Evolutionary conservation across 2,113 vertebrate genomes (phyloP).

Genomic region (Coptodon rendalli): DNA sequence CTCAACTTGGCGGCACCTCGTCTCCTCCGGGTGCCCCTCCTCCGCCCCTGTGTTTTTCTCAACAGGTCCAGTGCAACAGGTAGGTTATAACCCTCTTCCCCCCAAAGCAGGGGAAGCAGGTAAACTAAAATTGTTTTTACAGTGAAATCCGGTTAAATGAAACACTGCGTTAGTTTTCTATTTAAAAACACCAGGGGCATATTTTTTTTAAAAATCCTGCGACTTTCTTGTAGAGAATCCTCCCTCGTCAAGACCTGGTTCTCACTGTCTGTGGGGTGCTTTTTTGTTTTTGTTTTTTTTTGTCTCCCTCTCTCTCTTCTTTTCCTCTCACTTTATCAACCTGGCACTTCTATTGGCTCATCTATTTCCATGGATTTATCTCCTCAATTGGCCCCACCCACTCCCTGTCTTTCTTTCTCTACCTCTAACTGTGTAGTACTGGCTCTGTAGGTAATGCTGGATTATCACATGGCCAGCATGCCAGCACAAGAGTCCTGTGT

Average conservation of each 20-base stretch:
- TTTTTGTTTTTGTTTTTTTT: not conserved
- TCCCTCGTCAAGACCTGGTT: not conserved
- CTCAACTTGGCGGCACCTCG: slow-evolving; percentile 21
- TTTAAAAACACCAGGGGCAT: not conserved
- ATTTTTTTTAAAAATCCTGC: not conserved
- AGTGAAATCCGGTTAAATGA: not conserved
- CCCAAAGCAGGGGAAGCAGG: not conserved
- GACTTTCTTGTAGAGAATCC: not conserved
- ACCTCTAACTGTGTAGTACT: not conserved
- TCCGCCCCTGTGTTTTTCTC: slow-evolving; percentile 41
- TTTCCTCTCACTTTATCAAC: not conserved
- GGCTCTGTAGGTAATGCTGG: not conserved
- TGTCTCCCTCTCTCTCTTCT: not conserved
- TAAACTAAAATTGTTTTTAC: not conserved
- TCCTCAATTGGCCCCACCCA: slow-evolving; percentile 20
- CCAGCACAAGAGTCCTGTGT: slow-evolving; percentile 16
- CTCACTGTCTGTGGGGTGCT: not conserved
- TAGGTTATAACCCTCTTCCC: not conserved
- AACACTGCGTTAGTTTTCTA: not conserved
- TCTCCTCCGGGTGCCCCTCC: slow-evolving; percentile 38
- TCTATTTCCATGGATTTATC: slow-evolving; percentile 64
- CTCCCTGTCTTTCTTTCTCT: not conserved
- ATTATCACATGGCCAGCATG: slow-evolving; percentile 51
- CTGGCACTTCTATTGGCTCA: slow-evolving; percentile 36
- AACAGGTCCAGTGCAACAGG: slow-evolving; percentile 56